A percentile compares a stretch with the other conserved stretches of the same genome.
Evolutionary conservation across 2,113 vertebrate species (phyloP).

Genomic region (Chinchilla lanigera): DNA sequence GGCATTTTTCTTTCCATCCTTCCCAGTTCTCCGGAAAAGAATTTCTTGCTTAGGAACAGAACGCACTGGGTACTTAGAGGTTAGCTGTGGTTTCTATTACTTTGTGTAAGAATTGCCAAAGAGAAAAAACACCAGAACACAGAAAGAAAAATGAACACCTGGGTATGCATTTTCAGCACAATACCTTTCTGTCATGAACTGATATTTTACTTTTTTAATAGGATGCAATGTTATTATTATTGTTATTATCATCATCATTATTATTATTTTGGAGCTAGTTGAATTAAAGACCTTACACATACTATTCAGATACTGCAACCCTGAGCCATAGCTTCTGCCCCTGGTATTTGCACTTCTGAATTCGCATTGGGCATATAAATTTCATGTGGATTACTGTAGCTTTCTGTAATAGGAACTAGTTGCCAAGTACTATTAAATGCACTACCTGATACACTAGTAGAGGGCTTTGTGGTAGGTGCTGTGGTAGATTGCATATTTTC

Average conservation of each 20-base stretch:
- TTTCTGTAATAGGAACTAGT: constrained; percentile 38
- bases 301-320: not conserved
- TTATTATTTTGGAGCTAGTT: not conserved
- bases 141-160: constrained; percentile 20
- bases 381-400: not conserved
- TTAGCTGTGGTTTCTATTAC: constrained; percentile 32
- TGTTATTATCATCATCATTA: not conserved
- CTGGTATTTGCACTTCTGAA: not conserved
- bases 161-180: constrained; percentile 38
- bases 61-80: not conserved
- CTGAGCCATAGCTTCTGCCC: not conserved
- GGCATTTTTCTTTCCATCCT: not conserved
- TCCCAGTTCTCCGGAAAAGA: not conserved
- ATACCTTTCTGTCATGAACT: not conserved
- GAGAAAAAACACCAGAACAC: constrained; percentile 18
- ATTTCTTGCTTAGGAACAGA: not conserved
- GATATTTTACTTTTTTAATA: constrained; percentile 20
- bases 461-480: not conserved
- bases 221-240: not conserved
- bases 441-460: not conserved
- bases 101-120: constrained; percentile 16
- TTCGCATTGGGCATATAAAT: constrained; percentile 35
- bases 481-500: constrained; percentile 15
- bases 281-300: not conserved
- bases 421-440: not conserved